Evolutionary conservation across 2,797 vertebrate genomes (phyloP).

Genomic region (Phalloptychus januarius): DNA sequence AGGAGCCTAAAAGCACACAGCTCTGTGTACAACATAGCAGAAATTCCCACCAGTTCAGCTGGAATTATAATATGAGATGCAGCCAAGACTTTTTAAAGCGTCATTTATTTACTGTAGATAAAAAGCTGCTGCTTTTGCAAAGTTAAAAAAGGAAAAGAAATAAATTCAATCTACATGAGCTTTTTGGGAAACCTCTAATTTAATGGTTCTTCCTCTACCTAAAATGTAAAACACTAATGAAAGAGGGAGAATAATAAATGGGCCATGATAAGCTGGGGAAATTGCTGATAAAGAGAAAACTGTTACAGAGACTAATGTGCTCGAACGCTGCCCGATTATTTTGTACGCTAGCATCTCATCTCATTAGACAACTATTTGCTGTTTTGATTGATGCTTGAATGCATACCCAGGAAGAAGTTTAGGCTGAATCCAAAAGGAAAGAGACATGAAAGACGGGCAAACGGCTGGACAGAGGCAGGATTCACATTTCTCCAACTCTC

Average conservation of each 20-base stretch:
- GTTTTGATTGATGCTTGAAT: slow-evolving; percentile 57
- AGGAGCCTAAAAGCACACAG: slow-evolving; percentile 25
- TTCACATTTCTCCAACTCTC: slow-evolving; percentile 35
- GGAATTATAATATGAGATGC: slow-evolving; percentile 38
- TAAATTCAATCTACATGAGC: slow-evolving; percentile 50
- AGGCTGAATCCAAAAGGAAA: slow-evolving; percentile 28
- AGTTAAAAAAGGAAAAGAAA: slow-evolving; percentile 21
- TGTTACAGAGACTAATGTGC: slow-evolving; percentile 68
- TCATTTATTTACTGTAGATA: slow-evolving; percentile 34
- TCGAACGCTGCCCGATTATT: slow-evolving; percentile 55
- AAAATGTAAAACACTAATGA: slow-evolving; percentile 59
- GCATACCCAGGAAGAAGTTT: slow-evolving; percentile 17
- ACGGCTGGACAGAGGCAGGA: slow-evolving; percentile 38
- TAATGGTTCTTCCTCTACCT: slow-evolving; percentile 43
- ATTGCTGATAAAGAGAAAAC: slow-evolving; percentile 72
- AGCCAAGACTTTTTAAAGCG: slow-evolving; percentile 36
- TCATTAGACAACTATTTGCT: slow-evolving; percentile 55
- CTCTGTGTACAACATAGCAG: slow-evolving; percentile 24
- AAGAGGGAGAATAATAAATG: slow-evolving; percentile 64
- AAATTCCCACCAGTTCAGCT: slow-evolving; percentile 38
- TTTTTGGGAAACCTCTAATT: slow-evolving; percentile 61
- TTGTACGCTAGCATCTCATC: slow-evolving; percentile 35
- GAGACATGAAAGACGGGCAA: slow-evolving; percentile 30
- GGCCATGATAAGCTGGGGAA: slow-evolving; percentile 63
- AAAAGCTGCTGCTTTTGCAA: slow-evolving; percentile 44